Base-by-base conservation (phyloP, 2,888 invertebrate species). In the Ligdia adustata region DNA sequence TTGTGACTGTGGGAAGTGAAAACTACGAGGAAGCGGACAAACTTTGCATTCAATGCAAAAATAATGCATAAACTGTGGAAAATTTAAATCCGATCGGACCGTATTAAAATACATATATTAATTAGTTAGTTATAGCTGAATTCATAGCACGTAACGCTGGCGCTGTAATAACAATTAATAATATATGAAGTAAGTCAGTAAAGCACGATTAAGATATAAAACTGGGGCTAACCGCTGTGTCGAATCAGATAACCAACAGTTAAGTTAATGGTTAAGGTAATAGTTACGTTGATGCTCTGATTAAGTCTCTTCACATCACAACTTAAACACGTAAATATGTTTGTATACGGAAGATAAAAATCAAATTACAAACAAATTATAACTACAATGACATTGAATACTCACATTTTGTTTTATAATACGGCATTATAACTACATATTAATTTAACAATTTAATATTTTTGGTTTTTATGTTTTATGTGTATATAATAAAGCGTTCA, bases 171-270 rank as follows among this genome's bases (percentile, higher is more conserved):
- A 47, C 40, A 33, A 22, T 42, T 45, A 52, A 58, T 54, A n/a
- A n/a, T n/a, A n/a, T n/a, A n/a, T 54, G 46, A 39, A 45, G 44
- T 51, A 51, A 18, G 27, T 16, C 37, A 37, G 27, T 37, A 11
- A 37, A 38, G 45, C 29, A 38, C 37, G 40, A 56, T 60, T 58
- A 44, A 59, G 59, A 60, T 60, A 61, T 56, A 55, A 54, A 57
- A 57, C 57, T 57, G 55, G 43, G 22, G 34, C 57, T 66, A 57
- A 67, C 58, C 49, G 49, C 48, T 43, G 33, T 31, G 52, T 20
- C 11, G 12, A 14, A 53, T 53, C 55, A 52, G 55, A 57, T 60
- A 57, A 42, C 22, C 41, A 53, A 57, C 24, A 38, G 55, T 55
- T 58, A 35, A 43, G 33, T 43, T 29, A 22, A 31, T 22, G 22